Base-by-base conservation (phyloP, 2,797 vertebrate species). In the Sebastes diaconus region DNA sequence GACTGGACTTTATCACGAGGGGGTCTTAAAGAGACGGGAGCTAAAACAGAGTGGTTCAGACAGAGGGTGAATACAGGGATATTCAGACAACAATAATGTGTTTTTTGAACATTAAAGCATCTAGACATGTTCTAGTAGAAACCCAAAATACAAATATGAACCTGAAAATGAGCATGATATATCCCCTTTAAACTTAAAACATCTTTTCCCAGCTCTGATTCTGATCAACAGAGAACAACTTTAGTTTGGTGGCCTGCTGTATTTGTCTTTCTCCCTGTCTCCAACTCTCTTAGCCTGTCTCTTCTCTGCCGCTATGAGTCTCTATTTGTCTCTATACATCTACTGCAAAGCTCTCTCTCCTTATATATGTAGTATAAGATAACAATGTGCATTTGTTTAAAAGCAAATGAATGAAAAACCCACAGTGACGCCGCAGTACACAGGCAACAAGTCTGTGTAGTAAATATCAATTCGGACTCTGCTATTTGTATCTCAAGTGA, bases 401-500 rank as follows among this genome's bases (percentile, higher is more conserved):
- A 66, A 39, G 20, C 60, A 83, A 72, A 80, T 5, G 1, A 78
- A 13, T 1, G n/a, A 59, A 20, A 57, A 16, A 9, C 13, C 6
- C 5, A 55, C 42, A 25, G 73, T 61, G 55, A 72, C 7, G 25
- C 68, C 0, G 36, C 67, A 63, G 65, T 46, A 36, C 27, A 34
- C 25, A 67, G 52, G 52, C 78, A 77, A 75, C 75, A 81, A 75
- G 69, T 66, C 59, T 30, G 68, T 68, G 81, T 14, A 24, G 73
- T 73, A 84, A 86, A 88, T 69, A 88, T 83, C 68, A 86, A 59
- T 63, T 80, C 29, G 57, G 64, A 69, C 71, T 69, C 76, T 29
- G 65, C 86, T 70, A 71, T 88, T 85, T 89, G 84, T 80, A 81
- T 75, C 76, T 84, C 34, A 63, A 80, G 90, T 87, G 88, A 93